Evolutionary conservation across 2,888 invertebrate genomes (phyloP), one percentile per base, ranked within the genome.

Genomic region (Eupithecia subumbrata): DNA sequence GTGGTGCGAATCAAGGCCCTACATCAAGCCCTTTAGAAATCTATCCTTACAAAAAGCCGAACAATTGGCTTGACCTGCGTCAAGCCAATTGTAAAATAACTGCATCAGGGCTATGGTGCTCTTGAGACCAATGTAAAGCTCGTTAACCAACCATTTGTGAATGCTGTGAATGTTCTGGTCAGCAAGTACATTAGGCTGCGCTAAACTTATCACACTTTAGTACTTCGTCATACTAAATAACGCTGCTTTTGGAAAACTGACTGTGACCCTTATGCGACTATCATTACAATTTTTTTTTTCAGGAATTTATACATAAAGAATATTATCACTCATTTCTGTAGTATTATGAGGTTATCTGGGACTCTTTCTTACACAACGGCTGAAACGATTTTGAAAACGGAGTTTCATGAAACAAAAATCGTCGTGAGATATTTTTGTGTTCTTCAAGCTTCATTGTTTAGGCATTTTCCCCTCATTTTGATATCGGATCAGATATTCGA

Each of bases 61-160:
- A 14, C 11, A 25, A 60, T n/a, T n/a, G n/a, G n/a, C n/a, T n/a
- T n/a, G n/a, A n/a, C n/a, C n/a, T n/a, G n/a, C 25, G 60, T 60
- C 60, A 71, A 72, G 72, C 66, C 72, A 76, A 76, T 76, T 69
- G 76, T 71, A 76, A 76, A 74, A 73, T 76, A 74, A 74, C 71
- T 71, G 67, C 67, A 45, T 71, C 25, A 48, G 16, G 25, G 60
- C 60, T n/a, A 14, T 11, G 34, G 64, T 64, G 30, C 9, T 34
- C 34, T 64, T 34, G 64, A 11, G 64, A 34, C 64, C 18, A 64
- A 64, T 64, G 64, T 34, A 64, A 64, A 64, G 30, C 64, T 64
- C 60, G 60, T 60, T 60, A 60, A 14, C 60, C 25, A 25, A 60
- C 60, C 22, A 12, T 60, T 25, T 56, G 56, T 56, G 56, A 56